Conservation (phyloP, 2,888 invertebrate species). For the Papilio protenor region DNA sequence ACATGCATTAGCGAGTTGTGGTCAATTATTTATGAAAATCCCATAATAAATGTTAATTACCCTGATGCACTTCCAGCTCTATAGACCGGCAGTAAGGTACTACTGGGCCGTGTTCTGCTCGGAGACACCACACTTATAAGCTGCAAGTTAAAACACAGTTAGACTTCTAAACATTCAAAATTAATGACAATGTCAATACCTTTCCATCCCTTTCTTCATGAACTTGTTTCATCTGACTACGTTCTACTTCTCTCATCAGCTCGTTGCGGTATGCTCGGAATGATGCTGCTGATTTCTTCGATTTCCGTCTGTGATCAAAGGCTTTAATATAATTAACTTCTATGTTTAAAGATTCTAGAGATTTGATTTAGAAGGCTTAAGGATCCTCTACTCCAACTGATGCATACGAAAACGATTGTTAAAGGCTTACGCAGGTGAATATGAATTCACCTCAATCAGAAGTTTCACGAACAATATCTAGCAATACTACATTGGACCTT, state of each 20-base stretch:
- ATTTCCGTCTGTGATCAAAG: slow-evolving; percentile 67
- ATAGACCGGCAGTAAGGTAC: slow-evolving; percentile 73
- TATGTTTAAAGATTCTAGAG: neutral
- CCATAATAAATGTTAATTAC: slow-evolving; percentile 49
- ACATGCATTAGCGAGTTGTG: too few relatives aligned
- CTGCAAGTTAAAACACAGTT: slow-evolving; percentile 53
- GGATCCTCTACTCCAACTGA: neutral
- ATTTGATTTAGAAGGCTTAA: neutral
- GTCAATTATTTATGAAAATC: too few relatives aligned
- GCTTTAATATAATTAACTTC: neutral
- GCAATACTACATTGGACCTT: neutral
- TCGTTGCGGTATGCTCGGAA: slow-evolving; percentile 75
- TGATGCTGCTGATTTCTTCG: slow-evolving; percentile 73
- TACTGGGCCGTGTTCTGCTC: slow-evolving; percentile 77
- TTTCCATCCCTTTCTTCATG: slow-evolving; percentile 77
- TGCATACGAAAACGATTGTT: neutral
- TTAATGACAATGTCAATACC: slow-evolving; percentile 52
- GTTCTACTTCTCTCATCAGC: slow-evolving; percentile 72
- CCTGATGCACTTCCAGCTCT: slow-evolving; percentile 78
- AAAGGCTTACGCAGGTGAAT: too few relatives aligned
- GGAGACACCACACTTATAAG: slow-evolving; percentile 80
- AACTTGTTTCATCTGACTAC: slow-evolving; percentile 77
- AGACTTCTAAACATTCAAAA: neutral
- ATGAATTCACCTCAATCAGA: neutral
- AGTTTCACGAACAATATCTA: neutral